Evolutionary conservation across 2,797 vertebrate species (phyloP).

Genomic region (Poecilia velifera): DNA sequence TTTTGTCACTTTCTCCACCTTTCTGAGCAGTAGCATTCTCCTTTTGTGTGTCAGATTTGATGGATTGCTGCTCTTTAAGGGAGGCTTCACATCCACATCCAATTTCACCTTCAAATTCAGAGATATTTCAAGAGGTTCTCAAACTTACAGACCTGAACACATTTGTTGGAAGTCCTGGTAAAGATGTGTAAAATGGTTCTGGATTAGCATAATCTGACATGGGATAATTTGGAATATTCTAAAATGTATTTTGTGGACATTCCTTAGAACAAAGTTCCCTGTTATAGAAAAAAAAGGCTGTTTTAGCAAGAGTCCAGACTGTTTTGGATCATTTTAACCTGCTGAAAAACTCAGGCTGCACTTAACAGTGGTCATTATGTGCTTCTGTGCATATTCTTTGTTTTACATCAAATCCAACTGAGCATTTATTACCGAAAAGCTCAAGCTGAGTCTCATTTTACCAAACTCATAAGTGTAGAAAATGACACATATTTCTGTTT

Average conservation of each 20-base stretch:
- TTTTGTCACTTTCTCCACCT: background rate
- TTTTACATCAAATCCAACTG: background rate
- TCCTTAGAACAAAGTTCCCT: background rate
- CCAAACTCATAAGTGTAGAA: background rate
- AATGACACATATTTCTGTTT: background rate
- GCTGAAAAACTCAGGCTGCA: background rate
- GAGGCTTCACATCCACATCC: background rate
- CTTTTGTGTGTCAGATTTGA: background rate
- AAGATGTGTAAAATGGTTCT: background rate
- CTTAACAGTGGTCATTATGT: background rate
- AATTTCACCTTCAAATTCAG: background rate
- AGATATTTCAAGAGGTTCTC: background rate
- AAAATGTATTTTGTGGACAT: background rate
- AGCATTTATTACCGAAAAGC: background rate
- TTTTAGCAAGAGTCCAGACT: background rate
- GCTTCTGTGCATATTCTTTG: background rate
- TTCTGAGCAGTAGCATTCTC: background rate
- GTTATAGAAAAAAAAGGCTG: background rate
- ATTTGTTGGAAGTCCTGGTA: background rate
- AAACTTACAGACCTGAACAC: background rate
- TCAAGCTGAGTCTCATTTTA: background rate
- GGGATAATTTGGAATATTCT: background rate
- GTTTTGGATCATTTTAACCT: background rate
- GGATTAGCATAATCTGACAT: background rate
- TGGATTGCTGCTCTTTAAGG: slow-evolving; percentile 12